phyloP scores from a whole-genome alignment of 2,113 vertebrate species.

The Neopipo cinnamomea region DNA sequence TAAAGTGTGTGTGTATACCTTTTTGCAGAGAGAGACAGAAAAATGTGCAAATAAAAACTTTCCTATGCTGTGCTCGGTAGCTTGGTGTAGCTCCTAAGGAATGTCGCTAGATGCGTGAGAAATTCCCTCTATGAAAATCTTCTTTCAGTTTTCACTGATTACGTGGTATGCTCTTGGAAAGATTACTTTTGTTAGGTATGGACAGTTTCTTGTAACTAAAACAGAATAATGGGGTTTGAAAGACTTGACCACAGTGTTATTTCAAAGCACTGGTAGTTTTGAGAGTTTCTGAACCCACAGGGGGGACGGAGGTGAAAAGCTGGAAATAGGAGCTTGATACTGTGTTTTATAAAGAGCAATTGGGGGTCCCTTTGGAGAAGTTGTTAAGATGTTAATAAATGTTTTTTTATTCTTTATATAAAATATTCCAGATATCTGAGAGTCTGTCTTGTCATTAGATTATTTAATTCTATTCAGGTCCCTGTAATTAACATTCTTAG shows the following conservation, averaged over 20 bases:
- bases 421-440: not conserved
- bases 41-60: not conserved
- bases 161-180: not conserved
- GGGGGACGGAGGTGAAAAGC: not conserved
- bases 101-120: not conserved
- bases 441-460: not conserved
- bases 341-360: not conserved
- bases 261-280: not conserved
- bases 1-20: not conserved
- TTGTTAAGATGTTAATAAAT: conserved; percentile 41
- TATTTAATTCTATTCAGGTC: not conserved
- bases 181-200: not conserved
- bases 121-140: not conserved
- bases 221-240: not conserved
- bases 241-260: not conserved
- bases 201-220: not conserved
- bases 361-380: not conserved
- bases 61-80: not conserved
- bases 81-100: not conserved
- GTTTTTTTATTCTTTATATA: not conserved
- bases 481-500: not conserved
- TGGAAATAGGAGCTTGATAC: not conserved
- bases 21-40: not conserved
- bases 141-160: not conserved
- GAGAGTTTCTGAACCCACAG: not conserved